A percentile compares a stretch with the other conserved stretches of the same genome.
phyloP scores from a whole-genome alignment of 2,797 vertebrate genomes.

The Pristis pectinata region DNA sequence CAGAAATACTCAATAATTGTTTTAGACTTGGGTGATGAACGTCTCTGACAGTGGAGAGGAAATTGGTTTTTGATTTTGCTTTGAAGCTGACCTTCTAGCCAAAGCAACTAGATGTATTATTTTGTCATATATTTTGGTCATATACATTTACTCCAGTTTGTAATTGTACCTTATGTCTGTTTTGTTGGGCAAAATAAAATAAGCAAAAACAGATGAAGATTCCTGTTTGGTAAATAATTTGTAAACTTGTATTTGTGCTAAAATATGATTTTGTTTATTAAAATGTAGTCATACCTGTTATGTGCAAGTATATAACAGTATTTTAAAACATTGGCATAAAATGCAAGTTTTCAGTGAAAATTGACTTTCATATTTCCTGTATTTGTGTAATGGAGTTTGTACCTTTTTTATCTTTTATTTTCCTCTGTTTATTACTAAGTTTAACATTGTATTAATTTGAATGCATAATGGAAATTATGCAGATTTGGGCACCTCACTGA shows the following conservation, averaged over 20 bases:
- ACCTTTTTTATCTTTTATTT: too few relatives aligned
- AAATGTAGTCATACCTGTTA: neutral
- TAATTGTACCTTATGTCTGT: constrained; percentile 41
- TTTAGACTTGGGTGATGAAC: constrained; percentile 75
- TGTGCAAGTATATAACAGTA: neutral
- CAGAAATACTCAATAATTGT: constrained; percentile 65
- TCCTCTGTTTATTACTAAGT: neutral
- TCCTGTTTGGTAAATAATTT: constrained; percentile 41
- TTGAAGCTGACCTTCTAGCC: constrained; percentile 77
- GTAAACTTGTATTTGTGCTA: constrained; percentile 39
- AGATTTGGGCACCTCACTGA: neutral
- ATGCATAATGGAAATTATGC: neutral
- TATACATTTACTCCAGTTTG: constrained; percentile 40
- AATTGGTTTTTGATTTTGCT: constrained; percentile 76
- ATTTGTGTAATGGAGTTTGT: neutral
- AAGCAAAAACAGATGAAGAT: neutral
- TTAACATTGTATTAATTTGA: neutral
- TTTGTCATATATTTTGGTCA: constrained; percentile 55
- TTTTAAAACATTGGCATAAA: neutral
- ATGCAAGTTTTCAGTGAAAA: neutral
- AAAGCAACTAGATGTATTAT: constrained; percentile 64
- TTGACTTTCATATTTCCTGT: neutral
- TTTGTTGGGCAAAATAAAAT: too few relatives aligned
- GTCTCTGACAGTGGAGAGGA: constrained; percentile 70
- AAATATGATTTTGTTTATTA: neutral